These are phyloP conservation scores for Eupelmus urozonus DNA, from an alignment of 2,888 invertebrate genomes.

Conservation along the genomic window DNA sequence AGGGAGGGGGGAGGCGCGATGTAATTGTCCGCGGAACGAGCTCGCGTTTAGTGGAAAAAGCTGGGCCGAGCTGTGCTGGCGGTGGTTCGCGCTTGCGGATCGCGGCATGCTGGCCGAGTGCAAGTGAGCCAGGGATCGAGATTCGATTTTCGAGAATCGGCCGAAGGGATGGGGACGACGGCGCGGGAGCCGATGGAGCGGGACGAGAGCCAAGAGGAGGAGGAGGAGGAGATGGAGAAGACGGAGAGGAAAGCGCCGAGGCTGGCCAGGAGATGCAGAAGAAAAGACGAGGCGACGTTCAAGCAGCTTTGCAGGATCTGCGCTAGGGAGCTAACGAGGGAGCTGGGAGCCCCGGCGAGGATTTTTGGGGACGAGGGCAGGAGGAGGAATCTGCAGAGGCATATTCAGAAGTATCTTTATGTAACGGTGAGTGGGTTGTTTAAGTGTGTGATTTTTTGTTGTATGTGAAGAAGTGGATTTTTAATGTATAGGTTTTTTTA, in stretches of 20 bases:
- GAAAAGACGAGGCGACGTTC: too few species aligned
- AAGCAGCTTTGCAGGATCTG: constrained; percentile 82
- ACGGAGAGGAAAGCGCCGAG: constrained; percentile 55
- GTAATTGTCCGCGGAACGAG: not conserved
- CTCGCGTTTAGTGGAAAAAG: constrained; percentile 22
- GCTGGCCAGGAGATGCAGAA: constrained; percentile 57
- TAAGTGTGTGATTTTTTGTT: too few species aligned
- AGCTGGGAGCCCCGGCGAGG: constrained; percentile 77
- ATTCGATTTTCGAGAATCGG: constrained; percentile 7
- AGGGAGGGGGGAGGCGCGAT: not conserved
- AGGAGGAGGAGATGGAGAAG: constrained; percentile 56
- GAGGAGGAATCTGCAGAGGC: constrained; percentile 82
- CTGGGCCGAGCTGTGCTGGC: not conserved
- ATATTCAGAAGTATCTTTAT: constrained; percentile 84
- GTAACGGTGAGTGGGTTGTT: constrained; percentile 80
- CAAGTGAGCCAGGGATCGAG: not conserved
- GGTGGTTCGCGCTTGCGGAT: not conserved
- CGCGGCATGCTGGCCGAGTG: not conserved
- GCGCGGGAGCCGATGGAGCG: constrained; percentile 59
- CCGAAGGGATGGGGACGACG: constrained; percentile 63
- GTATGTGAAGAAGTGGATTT: too few species aligned
- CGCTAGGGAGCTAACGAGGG: constrained; percentile 79
- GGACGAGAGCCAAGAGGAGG: constrained; percentile 54
- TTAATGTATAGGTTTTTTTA: too few species aligned
- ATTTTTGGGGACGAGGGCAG: constrained; percentile 80